These are phyloP conservation scores for Sesia apiformis DNA, from an alignment of 2,888 invertebrate genomes.

Conservation along the genomic window DNA sequence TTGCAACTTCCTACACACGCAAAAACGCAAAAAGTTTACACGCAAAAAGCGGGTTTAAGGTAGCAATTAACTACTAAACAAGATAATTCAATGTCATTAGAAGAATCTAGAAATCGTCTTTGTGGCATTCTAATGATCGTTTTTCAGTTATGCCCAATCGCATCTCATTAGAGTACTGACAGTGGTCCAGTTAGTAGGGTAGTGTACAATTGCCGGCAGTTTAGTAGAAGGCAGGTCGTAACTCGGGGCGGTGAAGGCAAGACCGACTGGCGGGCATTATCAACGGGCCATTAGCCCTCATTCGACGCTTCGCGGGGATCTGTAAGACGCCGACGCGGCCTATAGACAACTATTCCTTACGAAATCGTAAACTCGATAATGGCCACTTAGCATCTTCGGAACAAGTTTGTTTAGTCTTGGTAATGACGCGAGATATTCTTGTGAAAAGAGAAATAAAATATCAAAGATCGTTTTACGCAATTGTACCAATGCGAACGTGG, in stretches of 20 bases:
- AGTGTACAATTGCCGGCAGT: constrained; percentile 45
- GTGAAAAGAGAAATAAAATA: too few species aligned
- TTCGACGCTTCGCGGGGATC: constrained; percentile 41
- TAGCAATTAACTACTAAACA: too few species aligned
- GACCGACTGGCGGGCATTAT: constrained; percentile 56
- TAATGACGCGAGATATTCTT: too few species aligned
- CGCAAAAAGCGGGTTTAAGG: too few species aligned
- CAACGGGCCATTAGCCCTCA: constrained; percentile 61
- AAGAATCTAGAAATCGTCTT: too few species aligned
- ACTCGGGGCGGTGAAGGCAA: constrained; percentile 39
- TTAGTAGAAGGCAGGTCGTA: constrained; percentile 51
- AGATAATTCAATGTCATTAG: too few species aligned
- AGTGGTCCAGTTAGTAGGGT: background rate
- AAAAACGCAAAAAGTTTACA: too few species aligned
- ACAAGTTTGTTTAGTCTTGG: background rate
- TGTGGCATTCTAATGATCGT: too few species aligned
- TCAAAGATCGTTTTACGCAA: too few species aligned
- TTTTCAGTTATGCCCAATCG: too few species aligned
- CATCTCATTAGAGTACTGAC: background rate
- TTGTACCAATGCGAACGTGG: too few species aligned
- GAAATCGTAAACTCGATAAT: constrained; percentile 22
- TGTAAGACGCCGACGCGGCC: constrained; percentile 17
- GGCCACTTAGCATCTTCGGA: background rate
- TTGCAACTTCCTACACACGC: too few species aligned
- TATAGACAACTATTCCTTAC: constrained; percentile 2